phyloP scores from a whole-genome alignment of 2,797 vertebrate species.

The Agapornis canus region DNA sequence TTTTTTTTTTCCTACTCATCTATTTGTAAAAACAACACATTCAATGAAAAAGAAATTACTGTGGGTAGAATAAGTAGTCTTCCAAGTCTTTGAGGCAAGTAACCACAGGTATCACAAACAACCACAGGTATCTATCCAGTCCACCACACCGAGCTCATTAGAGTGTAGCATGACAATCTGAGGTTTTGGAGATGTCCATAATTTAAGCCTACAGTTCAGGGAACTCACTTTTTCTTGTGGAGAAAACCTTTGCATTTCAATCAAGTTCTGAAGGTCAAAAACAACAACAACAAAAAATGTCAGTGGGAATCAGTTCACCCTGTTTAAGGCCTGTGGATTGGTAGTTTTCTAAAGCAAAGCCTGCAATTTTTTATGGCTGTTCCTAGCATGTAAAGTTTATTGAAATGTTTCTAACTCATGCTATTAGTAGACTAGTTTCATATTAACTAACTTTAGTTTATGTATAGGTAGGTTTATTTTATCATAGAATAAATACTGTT shows the following conservation, averaged over 20 bases:
- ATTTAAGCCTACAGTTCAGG: not conserved
- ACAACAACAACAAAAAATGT: no score
- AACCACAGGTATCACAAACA: not conserved
- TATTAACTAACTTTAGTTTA: not conserved
- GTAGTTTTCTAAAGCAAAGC: not conserved
- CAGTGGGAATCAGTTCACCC: not conserved
- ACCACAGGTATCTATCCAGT: not conserved
- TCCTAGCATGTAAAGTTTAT: not conserved
- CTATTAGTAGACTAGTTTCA: not conserved
- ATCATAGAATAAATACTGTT: not conserved
- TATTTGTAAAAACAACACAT: not conserved
- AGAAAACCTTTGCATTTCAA: not conserved
- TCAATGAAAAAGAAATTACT: not conserved
- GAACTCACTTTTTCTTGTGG: not conserved
- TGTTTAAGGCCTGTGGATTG: not conserved
- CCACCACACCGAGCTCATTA: not conserved
- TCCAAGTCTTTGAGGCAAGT: not conserved
- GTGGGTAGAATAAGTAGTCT: not conserved
- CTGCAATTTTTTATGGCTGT: not conserved
- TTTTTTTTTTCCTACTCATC: fast-evolving
- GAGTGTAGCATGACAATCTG: not conserved
- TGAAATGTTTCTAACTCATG: not conserved
- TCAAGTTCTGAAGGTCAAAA: not conserved
- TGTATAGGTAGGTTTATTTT: not conserved
- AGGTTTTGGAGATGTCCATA: not conserved